Base-by-base conservation (phyloP, 2,113 vertebrate genomes). In the Uria lomvia region DNA sequence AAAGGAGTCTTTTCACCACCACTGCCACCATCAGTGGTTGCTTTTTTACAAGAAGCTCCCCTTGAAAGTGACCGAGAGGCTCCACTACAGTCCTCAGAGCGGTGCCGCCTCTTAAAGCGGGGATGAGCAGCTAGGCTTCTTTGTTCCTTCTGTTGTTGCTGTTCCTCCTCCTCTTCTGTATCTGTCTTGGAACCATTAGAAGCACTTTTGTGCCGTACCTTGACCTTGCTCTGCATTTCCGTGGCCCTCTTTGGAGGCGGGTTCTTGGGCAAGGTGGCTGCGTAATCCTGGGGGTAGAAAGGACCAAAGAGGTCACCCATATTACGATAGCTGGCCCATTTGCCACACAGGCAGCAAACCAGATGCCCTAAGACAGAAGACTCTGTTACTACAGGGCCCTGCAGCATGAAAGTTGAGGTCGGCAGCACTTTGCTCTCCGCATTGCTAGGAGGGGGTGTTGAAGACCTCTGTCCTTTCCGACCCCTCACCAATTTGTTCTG, bases 241-340 rank as follows among this genome's bases (percentile, higher is more conserved):
- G 96, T 83, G 84, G 98, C 97, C 94, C 98, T 98, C 97, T 98
- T 98, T 75, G 99, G 99, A 77, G 99, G 99, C 0, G 98, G 99
- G 92, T 99, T 99, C 97, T 99, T 99, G 89, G 99, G 99, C 84
- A 99, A 98, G 71, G 98, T 99, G 92, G 99, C 98, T 67, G 98
- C 99, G 8, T 99, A 99, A 97, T 99, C 99, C 88, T 99, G 99
- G 67, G 99, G 99, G 95, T 99, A 99, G 98, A 99, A 99, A 65
- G 99, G 99, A 92, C 99, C 99, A 71, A 99, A 99, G 79, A 99
- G 99, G 97, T 99, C 99, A 52, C 99, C 99, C 82, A 99, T 99
- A 96, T 99, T 99, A 94, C 99, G 99, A 96, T 99, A 99, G 97
- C 99, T 99, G 88, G 99, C 99, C 99, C 99, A 99, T 97, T 99